phyloP scores from a whole-genome alignment of 1,140 invertebrate species.

The Diuraphis noxia region DNA sequence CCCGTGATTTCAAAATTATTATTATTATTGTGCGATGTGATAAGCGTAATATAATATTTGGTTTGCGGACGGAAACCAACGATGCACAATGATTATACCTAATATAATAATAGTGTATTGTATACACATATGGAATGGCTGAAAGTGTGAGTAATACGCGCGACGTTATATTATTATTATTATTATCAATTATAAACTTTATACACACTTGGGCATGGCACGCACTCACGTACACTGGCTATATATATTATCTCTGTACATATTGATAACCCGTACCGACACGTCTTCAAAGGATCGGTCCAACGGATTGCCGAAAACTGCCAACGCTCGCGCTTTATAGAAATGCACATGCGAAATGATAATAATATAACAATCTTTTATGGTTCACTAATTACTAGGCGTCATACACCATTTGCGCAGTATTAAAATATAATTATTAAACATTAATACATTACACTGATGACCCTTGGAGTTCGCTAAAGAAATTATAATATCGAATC shows the following conservation, averaged over 20 bases:
- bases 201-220: neutral
- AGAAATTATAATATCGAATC: conserved; percentile 2
- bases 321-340: neutral
- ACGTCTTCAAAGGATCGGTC: neutral
- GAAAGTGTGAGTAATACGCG: neutral
- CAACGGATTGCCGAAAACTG: neutral
- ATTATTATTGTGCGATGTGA: neutral
- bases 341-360: neutral
- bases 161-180: neutral
- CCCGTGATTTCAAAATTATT: neutral
- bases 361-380: neutral
- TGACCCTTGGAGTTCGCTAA: neutral
- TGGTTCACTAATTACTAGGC: neutral
- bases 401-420: neutral
- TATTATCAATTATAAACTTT: conserved; percentile 11
- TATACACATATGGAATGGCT: neutral
- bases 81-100: conserved; percentile 2
- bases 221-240: neutral
- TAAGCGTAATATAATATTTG: neutral
- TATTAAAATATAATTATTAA: neutral
- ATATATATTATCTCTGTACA: neutral
- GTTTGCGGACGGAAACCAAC: neutral
- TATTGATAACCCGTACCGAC: neutral
- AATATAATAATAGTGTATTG: neutral
- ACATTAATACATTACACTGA: neutral